Conservation (phyloP, 92 coral and sea anemone genomes). For the Anthopleura xanthogrammica region DNA sequence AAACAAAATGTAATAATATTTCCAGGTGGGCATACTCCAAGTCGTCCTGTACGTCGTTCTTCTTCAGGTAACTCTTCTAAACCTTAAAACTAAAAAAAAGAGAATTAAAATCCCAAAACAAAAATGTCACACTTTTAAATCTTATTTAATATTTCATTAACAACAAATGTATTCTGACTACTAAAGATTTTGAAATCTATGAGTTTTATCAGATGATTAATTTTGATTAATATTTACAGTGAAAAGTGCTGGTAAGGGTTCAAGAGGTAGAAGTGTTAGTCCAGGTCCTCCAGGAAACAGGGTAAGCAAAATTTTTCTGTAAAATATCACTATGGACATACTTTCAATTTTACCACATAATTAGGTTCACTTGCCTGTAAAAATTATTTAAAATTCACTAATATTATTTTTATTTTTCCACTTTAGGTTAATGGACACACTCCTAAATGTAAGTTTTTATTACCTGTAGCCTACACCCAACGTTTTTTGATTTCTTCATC, state of each 20-base stretch:
- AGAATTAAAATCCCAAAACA: background rate
- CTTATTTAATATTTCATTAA: too few relatives aligned
- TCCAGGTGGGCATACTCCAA: constrained; percentile 63
- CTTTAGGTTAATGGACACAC: constrained; percentile 74
- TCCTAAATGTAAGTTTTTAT: constrained; percentile 66
- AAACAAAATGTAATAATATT: constrained; percentile 34
- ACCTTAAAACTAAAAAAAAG: background rate
- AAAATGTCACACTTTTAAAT: background rate
- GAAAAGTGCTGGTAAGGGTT: constrained; percentile 68
- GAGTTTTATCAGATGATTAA: too few relatives aligned
- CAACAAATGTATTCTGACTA: too few relatives aligned
- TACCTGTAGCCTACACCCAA: background rate
- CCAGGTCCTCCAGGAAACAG: constrained; percentile 75
- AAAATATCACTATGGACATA: too few relatives aligned
- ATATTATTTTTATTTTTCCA: background rate
- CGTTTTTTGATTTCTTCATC: too few relatives aligned
- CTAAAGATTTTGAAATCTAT: too few relatives aligned
- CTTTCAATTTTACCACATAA: too few relatives aligned
- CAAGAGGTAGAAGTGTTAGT: constrained; percentile 73
- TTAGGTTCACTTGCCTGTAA: too few relatives aligned
- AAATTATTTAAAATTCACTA: background rate
- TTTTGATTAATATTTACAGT: constrained; percentile 32
- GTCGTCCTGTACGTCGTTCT: constrained; percentile 85
- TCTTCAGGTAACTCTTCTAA: constrained; percentile 70
- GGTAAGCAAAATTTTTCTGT: constrained; percentile 24